These are phyloP conservation scores for Bombus superbus DNA, from an alignment of 1,140 invertebrate species.

Conservation along the genomic window DNA sequence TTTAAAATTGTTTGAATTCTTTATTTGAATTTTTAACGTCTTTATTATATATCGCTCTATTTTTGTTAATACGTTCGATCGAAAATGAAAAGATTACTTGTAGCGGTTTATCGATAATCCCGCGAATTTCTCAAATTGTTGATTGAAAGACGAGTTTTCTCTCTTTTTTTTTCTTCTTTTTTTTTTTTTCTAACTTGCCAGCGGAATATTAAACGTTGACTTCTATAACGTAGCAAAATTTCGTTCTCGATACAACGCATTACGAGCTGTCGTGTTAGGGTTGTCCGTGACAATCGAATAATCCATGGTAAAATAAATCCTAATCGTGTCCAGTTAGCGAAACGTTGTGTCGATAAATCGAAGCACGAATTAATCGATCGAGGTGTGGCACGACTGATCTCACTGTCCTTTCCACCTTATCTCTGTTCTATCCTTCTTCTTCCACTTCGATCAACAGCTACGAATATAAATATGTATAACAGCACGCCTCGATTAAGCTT, in stretches of 20 bases:
- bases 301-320: neutral
- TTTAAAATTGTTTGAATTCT: too few species aligned
- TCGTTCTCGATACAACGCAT: neutral
- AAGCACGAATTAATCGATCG: slow-evolving; percentile 36
- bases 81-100: too few species aligned
- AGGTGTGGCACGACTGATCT: neutral
- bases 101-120: too few species aligned
- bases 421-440: too few species aligned
- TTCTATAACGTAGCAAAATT: neutral
- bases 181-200: too few species aligned
- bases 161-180: too few species aligned
- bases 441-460: neutral
- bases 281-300: neutral
- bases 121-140: too few species aligned
- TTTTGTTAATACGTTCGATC: too few species aligned
- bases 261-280: neutral
- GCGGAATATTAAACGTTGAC: too few species aligned
- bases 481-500: slow-evolving; percentile 26
- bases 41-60: too few species aligned
- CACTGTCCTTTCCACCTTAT: slow-evolving; percentile 6
- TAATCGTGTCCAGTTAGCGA: neutral
- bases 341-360: neutral
- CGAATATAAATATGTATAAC: neutral
- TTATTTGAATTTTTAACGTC: too few species aligned
- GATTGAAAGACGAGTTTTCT: too few species aligned